Conservation (phyloP, 2,888 invertebrate genomes). For the Bellardia bayeri region DNA sequence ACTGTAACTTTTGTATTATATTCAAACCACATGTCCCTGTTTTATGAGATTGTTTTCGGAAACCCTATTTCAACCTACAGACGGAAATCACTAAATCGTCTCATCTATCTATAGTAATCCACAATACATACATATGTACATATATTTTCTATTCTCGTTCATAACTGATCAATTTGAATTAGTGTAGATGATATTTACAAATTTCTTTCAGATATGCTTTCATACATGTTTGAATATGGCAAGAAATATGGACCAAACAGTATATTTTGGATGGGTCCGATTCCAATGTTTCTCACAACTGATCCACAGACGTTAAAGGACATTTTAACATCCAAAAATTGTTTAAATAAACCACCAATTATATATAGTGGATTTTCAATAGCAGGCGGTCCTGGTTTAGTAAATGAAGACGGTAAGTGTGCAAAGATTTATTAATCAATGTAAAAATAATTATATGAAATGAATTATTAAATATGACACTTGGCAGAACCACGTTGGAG, state of each 20-base stretch:
- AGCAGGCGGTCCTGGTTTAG: not conserved
- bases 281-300: not conserved
- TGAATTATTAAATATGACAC: too few species aligned
- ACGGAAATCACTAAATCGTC: too few species aligned
- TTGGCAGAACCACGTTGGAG: conserved; percentile 21
- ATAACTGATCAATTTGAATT: too few species aligned
- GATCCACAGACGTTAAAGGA: conserved; percentile 5
- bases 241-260: conserved; percentile 1
- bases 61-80: too few species aligned
- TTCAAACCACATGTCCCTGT: too few species aligned
- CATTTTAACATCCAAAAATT: conserved; percentile 12
- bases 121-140: too few species aligned
- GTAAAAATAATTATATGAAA: too few species aligned
- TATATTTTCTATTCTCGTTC: too few species aligned
- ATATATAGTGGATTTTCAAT: not conserved
- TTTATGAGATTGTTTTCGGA: too few species aligned
- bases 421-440: too few species aligned
- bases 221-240: not conserved
- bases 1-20: too few species aligned
- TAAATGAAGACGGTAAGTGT: not conserved
- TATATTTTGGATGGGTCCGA: conserved; percentile 5
- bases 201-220: not conserved
- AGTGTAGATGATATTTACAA: not conserved
- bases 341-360: not conserved
- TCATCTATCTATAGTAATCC: too few species aligned